Evolutionary conservation across 2,797 vertebrate species (phyloP), one percentile per base, ranked within the genome.

Genomic region (Anolis apletophallus): DNA sequence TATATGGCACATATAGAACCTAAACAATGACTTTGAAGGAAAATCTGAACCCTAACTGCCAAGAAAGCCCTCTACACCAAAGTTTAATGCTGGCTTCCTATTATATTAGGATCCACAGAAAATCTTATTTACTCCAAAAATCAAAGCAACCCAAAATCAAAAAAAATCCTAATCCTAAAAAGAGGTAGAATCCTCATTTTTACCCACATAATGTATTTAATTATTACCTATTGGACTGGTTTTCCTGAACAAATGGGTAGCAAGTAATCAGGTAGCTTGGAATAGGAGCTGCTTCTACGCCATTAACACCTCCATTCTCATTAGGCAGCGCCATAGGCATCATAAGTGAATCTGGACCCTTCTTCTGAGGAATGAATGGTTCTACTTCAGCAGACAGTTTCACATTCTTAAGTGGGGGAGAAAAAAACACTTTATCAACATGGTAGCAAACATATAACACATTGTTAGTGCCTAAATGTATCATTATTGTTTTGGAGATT

Each of bases 221-320:
- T 95, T 64, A 29, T 64, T 97, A 99, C 99, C 99, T 98, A 96
- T 98, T 99, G 83, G 98, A 97, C 94, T 99, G 98, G 94, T 98
- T 99, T 96, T 99, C 98, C 94, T 99, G 99, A 89, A 99, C 99
- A 77, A 99, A 99, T 1, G 99, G 99, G 92, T 99, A 99, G 95
- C 99, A 99, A 85, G 99, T 99, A 94, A 99, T 99, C 96, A 99
- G 97, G 94, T 99, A 99, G 94, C 98, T 99, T 79, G 99, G 99
- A 93, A 99, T 99, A 86, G 98, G 97, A 86, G 98, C 96, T 88
- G 97, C 97, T 93, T 99, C 99, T 80, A 98, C 96, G 36, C 97
- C 96, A 76, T 95, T 96, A 80, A 96, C 95, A 94, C 96, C 94
- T 93, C 96, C 96, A 26, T 82, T 93, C 46, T 97, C 97, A 0